Evolutionary conservation across 1,140 invertebrate species (phyloP), one percentile per base, ranked within the genome.

Genomic region (Metaphire vulgaris): DNA sequence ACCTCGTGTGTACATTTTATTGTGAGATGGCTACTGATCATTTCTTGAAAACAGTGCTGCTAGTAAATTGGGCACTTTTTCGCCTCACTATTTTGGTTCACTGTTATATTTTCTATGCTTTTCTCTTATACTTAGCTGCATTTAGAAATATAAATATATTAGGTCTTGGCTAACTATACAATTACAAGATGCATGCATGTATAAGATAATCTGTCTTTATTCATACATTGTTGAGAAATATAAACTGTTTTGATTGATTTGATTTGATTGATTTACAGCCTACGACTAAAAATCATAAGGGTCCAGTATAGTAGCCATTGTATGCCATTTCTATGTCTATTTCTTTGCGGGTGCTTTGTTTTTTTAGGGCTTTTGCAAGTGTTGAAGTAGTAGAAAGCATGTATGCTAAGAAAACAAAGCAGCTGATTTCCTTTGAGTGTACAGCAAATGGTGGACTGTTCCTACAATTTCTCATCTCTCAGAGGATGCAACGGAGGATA

Each of bases 401-500:
- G 91, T 86, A 89, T 77, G 91, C 91, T 0, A 89, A 93, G 21
- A 87, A 89, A 80, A 90, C 87, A 68, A 89, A 90, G 29, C 78
- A 87, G 1, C 67, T 69, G n/a, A 26, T 31, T n/a, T 6, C 67
- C 67, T 12, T 88, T 93, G 12, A 93, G 92, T 85, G 90, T 93
- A 15, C 93, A 95, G 87, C 86, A 95, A 89, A 89, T 92, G 79
- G 91, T 95, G 79, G 93, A 96, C 84, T 95, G 93, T 86, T 90
- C 92, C 0, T 86, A 86, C 33, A 87, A 90, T 68, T 89, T 89
- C 65, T 92, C 56, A 28, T 2, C 31, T 16, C 74, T 93, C 85
- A 87, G 88, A 76, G 93, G 93, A 0, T 96, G 93, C 83, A 82
- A 88, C 2, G 93, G 93, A 65, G 93, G 93, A 32, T 92, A 94